These are phyloP conservation scores for Hyles vespertilio DNA, from an alignment of 1,140 invertebrate species.

Conservation along the genomic window DNA sequence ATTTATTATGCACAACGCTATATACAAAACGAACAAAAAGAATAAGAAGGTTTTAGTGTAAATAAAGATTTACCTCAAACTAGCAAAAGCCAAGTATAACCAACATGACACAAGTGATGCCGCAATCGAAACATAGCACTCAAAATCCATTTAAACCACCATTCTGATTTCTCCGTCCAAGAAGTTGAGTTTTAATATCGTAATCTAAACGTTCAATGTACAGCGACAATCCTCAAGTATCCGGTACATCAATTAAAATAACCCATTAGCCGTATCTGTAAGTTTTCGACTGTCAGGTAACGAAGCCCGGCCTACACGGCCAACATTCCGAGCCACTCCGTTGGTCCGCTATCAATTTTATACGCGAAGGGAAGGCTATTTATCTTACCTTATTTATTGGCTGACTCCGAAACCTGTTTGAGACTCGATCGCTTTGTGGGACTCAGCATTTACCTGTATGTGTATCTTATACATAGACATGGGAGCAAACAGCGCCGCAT, in stretches of 20 bases:
- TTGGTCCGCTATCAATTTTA: constrained; percentile 67
- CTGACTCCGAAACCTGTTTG: constrained; percentile 63
- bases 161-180: too few relatives aligned
- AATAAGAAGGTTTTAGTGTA: too few relatives aligned
- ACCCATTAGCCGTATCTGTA: constrained; percentile 32
- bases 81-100: too few relatives aligned
- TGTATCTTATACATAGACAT: constrained; percentile 25
- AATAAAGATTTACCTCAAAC: too few relatives aligned
- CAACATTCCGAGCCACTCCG: constrained; percentile 50
- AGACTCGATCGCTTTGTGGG: constrained; percentile 36
- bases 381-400: constrained; percentile 73
- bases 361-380: constrained; percentile 64
- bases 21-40: too few relatives aligned
- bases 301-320: constrained; percentile 33
- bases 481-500: constrained; percentile 13
- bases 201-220: too few relatives aligned
- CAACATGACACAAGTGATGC: too few relatives aligned
- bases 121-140: too few relatives aligned
- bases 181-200: too few relatives aligned
- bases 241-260: constrained; percentile 27
- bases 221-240: too few relatives aligned
- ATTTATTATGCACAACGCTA: too few relatives aligned
- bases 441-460: constrained; percentile 39
- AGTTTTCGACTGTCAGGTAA: constrained; percentile 27
- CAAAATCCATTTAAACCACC: too few relatives aligned